phyloP scores from a whole-genome alignment of 2,113 vertebrate species.

The Condylura cristata region DNA sequence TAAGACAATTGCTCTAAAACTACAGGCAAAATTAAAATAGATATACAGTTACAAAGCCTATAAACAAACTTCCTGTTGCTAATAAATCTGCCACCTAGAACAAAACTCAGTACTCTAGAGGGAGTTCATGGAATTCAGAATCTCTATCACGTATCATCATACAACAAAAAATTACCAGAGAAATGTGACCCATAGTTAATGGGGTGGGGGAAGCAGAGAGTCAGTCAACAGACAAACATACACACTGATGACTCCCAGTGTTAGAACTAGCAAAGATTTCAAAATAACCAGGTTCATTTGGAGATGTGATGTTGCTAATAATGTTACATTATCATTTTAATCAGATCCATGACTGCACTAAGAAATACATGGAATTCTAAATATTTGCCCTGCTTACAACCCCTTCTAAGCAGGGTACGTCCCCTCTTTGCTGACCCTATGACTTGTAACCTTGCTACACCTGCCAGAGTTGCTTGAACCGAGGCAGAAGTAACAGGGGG shows the following conservation, averaged over 20 bases:
- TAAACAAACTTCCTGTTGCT: neutral
- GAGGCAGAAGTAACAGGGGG: neutral
- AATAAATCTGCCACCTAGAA: neutral
- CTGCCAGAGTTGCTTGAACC: neutral
- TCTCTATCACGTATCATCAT: neutral
- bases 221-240: neutral
- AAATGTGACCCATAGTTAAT: neutral
- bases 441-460: neutral
- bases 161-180: neutral
- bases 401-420: neutral
- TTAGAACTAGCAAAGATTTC: slow-evolving; percentile 1
- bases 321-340: neutral
- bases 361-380: neutral
- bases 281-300: neutral
- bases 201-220: neutral
- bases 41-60: neutral
- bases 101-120: neutral
- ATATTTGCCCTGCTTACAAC: neutral
- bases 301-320: neutral
- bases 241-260: neutral
- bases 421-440: neutral
- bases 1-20: neutral
- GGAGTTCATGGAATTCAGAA: neutral
- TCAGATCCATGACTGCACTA: neutral
- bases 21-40: neutral